A percentile compares a stretch with the other conserved stretches of the same genome.
Conservation (phyloP, 2,797 vertebrate genomes). For the Neopelma chrysocephalum region DNA sequence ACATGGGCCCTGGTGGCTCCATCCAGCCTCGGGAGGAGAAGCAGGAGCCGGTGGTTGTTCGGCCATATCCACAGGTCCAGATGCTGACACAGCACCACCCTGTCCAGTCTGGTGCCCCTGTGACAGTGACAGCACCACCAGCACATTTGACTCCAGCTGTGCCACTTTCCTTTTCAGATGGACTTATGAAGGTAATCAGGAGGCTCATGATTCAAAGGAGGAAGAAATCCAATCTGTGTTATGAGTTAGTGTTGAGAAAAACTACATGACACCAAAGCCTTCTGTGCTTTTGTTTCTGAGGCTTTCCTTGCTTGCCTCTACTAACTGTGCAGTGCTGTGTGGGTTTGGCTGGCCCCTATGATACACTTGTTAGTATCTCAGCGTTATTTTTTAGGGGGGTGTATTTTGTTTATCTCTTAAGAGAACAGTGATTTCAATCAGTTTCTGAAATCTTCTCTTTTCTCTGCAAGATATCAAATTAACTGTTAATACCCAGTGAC, state of each 20-base stretch:
- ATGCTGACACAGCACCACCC: constrained; percentile 86
- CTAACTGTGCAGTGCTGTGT: not conserved
- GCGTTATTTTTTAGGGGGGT: not conserved
- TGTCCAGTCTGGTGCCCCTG: constrained; percentile 85
- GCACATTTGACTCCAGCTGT: constrained; percentile 89
- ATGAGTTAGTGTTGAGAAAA: not conserved
- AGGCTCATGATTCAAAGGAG: not conserved
- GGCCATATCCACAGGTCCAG: constrained; percentile 94
- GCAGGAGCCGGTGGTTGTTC: constrained; percentile 95
- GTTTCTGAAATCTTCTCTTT: not conserved
- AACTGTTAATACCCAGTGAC: not conserved
- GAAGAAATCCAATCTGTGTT: fast-evolving
- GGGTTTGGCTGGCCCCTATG: not conserved
- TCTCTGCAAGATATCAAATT: not conserved
- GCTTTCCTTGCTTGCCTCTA: not conserved
- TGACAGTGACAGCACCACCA: constrained; percentile 86
- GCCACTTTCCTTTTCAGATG: constrained; percentile 87
- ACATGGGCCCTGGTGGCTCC: constrained; percentile 74
- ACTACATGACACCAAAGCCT: not conserved
- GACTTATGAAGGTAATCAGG: constrained; percentile 90
- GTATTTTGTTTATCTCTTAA: not conserved
- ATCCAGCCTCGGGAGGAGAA: constrained; percentile 92
- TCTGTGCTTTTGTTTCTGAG: not conserved
- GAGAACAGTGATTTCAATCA: not conserved
- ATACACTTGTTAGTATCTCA: not conserved